Evolutionary conservation across 2,113 vertebrate genomes (phyloP), one percentile per base, ranked within the genome.

Genomic region (Phocoena sinus): DNA sequence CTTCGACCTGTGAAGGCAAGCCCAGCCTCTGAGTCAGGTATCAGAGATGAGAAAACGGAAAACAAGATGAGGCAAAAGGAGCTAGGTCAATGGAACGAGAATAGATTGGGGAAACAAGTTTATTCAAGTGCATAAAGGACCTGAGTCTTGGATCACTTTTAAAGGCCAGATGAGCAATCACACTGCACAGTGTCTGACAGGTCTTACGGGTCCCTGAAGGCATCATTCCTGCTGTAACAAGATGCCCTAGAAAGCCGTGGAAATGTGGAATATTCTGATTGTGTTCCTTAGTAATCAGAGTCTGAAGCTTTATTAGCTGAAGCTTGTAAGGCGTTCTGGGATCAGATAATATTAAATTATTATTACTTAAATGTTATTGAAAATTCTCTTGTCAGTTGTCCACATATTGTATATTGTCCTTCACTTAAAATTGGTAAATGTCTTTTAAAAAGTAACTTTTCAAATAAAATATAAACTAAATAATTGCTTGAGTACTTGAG

Each of bases 401-500:
- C 58, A 77, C 9, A 47, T 76, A 77, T 25, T 85, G 0, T 89
- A n/a, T 62, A 56, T 15, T 62, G 47, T 13, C 8, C 44, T 44
- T 70, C n/a, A 44, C 63, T 33, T 91, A 77, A 83, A 84, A 79
- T 20, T 91, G 65, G 17, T 60, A 62, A 79, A 80, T 89, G 8
- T 13, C 26, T 89, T 50, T 71, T 67, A 31, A 89, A 84, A 83
- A 60, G 28, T 44, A 62, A 50, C 7, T 92, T 89, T 84, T 68
- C 17, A 89, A 91, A 70, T 90, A 81, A 76, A 86, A 63, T 50
- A 44, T 62, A 5, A 93, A 81, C n/a, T 71, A 77, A 83, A 56
- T 79, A 90, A 90, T 56, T 41, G 28, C 47, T 68, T 90, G 28
- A 88, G 14, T 15, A 79, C 28, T 70, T 82, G n/a, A 74, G 85